phyloP scores from a whole-genome alignment of 2,797 vertebrate genomes.

The Acrossocheilus wenchowensis region DNA sequence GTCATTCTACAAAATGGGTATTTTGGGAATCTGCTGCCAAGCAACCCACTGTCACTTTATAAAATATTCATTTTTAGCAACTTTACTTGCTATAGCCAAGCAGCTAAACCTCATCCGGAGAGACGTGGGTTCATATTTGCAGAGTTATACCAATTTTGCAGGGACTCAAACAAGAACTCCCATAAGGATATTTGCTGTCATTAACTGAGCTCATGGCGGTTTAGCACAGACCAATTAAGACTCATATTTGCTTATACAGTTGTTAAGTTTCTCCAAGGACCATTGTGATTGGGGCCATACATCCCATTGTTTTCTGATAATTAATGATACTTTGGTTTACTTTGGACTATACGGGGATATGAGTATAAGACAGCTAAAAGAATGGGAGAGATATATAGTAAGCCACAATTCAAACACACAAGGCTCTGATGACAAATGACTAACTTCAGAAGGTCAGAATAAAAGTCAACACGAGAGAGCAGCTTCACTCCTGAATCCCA shows the following conservation, averaged over 20 bases:
- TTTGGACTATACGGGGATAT: constrained; percentile 47
- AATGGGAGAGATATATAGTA: constrained; percentile 48
- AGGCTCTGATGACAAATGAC: constrained; percentile 48
- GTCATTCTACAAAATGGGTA: constrained; percentile 66
- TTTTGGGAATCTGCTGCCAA: background rate
- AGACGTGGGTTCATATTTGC: constrained; percentile 51
- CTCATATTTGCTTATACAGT: constrained; percentile 73
- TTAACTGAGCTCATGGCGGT: constrained; percentile 37
- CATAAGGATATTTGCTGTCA: constrained; percentile 63
- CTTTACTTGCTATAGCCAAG: constrained; percentile 37
- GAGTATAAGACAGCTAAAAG: constrained; percentile 36
- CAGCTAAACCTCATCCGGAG: background rate
- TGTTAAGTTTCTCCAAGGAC: constrained; percentile 77
- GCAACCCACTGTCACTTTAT: background rate
- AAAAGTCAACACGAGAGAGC: constrained; percentile 32
- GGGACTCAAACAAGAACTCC: constrained; percentile 74
- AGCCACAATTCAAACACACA: constrained; percentile 55
- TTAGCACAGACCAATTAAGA: constrained; percentile 74
- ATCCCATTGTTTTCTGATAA: constrained; percentile 52
- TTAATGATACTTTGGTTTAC: constrained; percentile 55
- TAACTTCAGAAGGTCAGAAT: constrained; percentile 52
- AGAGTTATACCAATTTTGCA: constrained; percentile 27
- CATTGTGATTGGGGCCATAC: constrained; percentile 72
- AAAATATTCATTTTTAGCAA: constrained; percentile 54
- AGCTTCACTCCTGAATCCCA: constrained; percentile 6